Evolutionary conservation across 1,140 invertebrate genomes (phyloP), one percentile per base, ranked within the genome.

Genomic region (Ceratina japonica): DNA sequence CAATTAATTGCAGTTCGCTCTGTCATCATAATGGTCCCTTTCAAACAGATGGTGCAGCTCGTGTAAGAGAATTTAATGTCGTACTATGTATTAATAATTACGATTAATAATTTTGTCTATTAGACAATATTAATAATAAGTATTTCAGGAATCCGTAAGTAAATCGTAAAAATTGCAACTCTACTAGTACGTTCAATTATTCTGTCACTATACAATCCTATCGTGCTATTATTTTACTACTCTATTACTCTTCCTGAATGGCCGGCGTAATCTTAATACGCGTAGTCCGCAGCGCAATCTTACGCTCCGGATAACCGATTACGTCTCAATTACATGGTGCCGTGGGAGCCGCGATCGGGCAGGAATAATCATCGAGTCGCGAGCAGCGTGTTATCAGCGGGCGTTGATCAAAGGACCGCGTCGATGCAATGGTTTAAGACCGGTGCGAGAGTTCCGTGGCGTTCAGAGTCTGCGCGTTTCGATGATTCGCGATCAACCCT

Each of bases 401-500:
- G 13, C 2, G 27, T 51, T 66, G 62, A 79, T 79, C 76, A 79
- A 79, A 79, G 76, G 70, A 49, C n/a, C 12, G 22, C 16, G 20
- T 22, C 51, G 52, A 7, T 58, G 51, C 61, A 31, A 7, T 58
- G 31, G 37, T 65, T 65, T 15, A 74, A 79, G 77, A 74, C 63
- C 62, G 62, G 22, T 20, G 54, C 27, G 13, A 56, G 20, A 27
- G 54, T 62, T 61, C 15, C 15, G 37, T 5, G 59, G 4, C 16
- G 16, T 59, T 10, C 2, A 49, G 7, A 15, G 7, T 22, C 18
- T 27, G 59, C 62, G 58, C 76, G 61, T 66, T 66, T 58, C 71
- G 12, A 79, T 66, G 52, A 74, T 59, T 49, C 49, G 61, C n/a
- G 27, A 68, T 20, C n/a, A 58, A 72, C 63, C 37, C 59, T 3